Evolutionary conservation across 1,140 invertebrate genomes (phyloP), one percentile per base, ranked within the genome.

Genomic region (Diploscapter pachys): DNA sequence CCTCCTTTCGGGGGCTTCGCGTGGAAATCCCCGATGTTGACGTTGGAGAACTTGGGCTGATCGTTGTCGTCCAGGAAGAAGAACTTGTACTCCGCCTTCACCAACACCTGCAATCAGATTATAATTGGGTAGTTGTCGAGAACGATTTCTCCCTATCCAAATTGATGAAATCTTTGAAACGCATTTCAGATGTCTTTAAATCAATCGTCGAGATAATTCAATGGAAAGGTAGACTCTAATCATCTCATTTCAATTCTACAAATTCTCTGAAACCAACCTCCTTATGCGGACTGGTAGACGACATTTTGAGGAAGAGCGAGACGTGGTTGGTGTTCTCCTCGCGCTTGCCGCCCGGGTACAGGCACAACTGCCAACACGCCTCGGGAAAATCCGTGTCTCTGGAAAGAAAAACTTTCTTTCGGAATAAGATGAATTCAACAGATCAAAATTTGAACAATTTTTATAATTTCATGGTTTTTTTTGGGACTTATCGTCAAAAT

Each of bases 1-100:
- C 85, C 86, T 54, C 83, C 81, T 68, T 85, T 85, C 52, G 81
- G 77, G 52, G 84, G 83, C 66, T 85, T 85, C 4, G 85, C 83
- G 73, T 86, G 82, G 75, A 85, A 85, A 61, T 85, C 83, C 11
- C 83, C 83, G 51, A 84, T 84, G 57, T 85, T 85, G 5, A 85
- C 82, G 61, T 84, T 85, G 56, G 71, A 63, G 59, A 81, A 80
- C 11, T 69, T 69, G 9, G 81, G 62, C 63, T 74, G 57, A 13
- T 78, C 82, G 8, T 70, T 65, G 59, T 85, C 83, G 68, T 85
- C 82, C 50, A 85, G 61, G 57, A 85, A 85, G 64, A 83, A 84
- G 74, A 85, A 85, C 48, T 78, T 73, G 68, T 85, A 85, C 70
- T 85, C 83, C 3, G 83, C 83, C 13, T 84, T 83, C 4, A 84